Conservation (phyloP, 2,888 invertebrate genomes). For the Stictocephala bisonia region DNA sequence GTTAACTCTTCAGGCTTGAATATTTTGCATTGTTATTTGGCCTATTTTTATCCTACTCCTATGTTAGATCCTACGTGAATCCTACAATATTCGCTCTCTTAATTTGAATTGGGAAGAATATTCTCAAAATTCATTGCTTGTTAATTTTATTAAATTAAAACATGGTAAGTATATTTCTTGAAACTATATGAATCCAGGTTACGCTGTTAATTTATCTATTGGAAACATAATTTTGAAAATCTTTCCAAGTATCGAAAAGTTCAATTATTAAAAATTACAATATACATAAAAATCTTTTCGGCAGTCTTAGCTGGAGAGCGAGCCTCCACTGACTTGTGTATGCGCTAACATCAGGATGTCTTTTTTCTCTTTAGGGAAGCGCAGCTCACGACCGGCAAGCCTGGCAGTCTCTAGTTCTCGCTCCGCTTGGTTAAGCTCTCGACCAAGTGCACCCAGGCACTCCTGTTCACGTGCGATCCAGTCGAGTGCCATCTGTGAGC, state of each 20-base stretch:
- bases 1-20: too few species aligned
- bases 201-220: too few species aligned
- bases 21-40: too few species aligned
- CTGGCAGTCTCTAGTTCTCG: conserved; percentile 87
- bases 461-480: conserved; percentile 90
- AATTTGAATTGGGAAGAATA: too few species aligned
- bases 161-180: too few species aligned
- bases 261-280: neutral
- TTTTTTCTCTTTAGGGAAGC: conserved; percentile 96
- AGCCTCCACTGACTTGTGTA: conserved; percentile 73
- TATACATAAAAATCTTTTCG: conserved; percentile 27
- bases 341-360: conserved; percentile 92
- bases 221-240: too few species aligned
- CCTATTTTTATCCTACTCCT: too few species aligned
- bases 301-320: conserved; percentile 49
- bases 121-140: too few species aligned
- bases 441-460: conserved; percentile 77
- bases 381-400: conserved; percentile 87
- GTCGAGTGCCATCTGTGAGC: conserved; percentile 95
- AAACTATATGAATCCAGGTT: too few species aligned
- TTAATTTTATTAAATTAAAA: too few species aligned
- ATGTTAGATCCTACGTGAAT: too few species aligned
- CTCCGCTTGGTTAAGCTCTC: conserved; percentile 86
- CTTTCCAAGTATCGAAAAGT: conserved; percentile 26
- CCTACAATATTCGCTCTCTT: too few species aligned